phyloP scores from a whole-genome alignment of 1,140 invertebrate species.

The Zaprionus gabonicus region DNA sequence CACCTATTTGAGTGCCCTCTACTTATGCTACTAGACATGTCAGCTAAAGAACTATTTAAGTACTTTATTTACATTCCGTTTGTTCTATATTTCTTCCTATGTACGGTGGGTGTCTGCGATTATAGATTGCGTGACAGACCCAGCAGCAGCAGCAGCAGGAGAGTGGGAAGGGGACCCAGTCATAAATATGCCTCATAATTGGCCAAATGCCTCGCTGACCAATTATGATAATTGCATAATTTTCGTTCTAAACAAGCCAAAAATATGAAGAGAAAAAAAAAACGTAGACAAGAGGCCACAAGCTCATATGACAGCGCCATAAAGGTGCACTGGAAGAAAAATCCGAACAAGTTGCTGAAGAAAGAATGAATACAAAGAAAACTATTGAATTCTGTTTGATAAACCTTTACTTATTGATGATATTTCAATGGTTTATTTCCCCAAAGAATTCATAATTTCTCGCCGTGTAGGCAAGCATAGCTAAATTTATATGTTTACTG shows the following conservation, averaged over 20 bases:
- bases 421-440: background rate
- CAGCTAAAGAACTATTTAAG: constrained; percentile 14
- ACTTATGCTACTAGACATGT: background rate
- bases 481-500: constrained; percentile 80
- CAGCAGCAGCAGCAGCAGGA: background rate
- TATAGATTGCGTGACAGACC: constrained; percentile 61
- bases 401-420: background rate
- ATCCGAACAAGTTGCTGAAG: background rate
- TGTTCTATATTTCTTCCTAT: constrained; percentile 1
- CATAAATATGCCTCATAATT: constrained; percentile 78
- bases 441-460: constrained; percentile 16
- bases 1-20: background rate
- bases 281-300: constrained; percentile 52
- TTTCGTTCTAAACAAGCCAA: constrained; percentile 79
- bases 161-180: constrained; percentile 16
- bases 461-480: constrained; percentile 56
- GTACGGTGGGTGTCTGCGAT: constrained; percentile 40
- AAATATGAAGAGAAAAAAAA: constrained; percentile 70
- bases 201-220: constrained; percentile 72
- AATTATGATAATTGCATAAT: constrained; percentile 83
- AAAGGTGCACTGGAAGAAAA: constrained; percentile 56
- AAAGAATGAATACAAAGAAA: background rate
- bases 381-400: no score
- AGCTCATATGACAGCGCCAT: constrained; percentile 67
- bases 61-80: constrained; percentile 45